phyloP scores from a whole-genome alignment of 1,140 invertebrate genomes.

The Drosophila pandora region DNA sequence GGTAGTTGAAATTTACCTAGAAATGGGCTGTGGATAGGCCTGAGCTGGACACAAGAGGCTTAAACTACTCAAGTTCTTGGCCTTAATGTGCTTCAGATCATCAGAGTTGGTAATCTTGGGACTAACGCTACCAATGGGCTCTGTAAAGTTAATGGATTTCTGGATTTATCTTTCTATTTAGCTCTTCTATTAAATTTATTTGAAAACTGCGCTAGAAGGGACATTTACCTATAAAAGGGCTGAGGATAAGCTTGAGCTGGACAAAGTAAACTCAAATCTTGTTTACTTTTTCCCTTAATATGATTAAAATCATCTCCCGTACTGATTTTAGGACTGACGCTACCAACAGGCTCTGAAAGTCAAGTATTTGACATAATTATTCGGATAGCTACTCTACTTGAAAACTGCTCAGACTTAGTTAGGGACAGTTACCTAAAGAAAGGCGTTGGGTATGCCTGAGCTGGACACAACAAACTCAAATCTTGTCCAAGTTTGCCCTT shows the following conservation, averaged over 20 bases:
- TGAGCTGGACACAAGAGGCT: slow-evolving; percentile 89
- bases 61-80: slow-evolving; percentile 80
- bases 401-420: slow-evolving; percentile 43
- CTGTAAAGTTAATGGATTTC: slow-evolving; percentile 43
- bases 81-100: slow-evolving; percentile 80
- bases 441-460: slow-evolving; percentile 88
- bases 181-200: neutral
- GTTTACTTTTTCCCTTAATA: slow-evolving; percentile 70
- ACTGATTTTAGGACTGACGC: slow-evolving; percentile 86
- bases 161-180: neutral
- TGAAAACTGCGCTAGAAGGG: slow-evolving; percentile 4
- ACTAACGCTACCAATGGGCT: slow-evolving; percentile 84
- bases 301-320: slow-evolving; percentile 84
- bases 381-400: neutral
- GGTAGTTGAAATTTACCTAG: slow-evolving; percentile 84
- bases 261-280: slow-evolving; percentile 86
- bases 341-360: slow-evolving; percentile 84
- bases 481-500: slow-evolving; percentile 74
- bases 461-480: slow-evolving; percentile 87
- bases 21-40: slow-evolving; percentile 88
- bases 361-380: neutral
- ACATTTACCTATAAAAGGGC: slow-evolving; percentile 85
- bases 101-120: slow-evolving; percentile 87
- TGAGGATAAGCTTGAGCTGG: slow-evolving; percentile 90
- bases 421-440: slow-evolving; percentile 85